Percentiles rank a stretch among this genome's conserved stretches.
Evolutionary conservation across 2,797 vertebrate species (phyloP).

Genomic region (Parambassis ranga): DNA sequence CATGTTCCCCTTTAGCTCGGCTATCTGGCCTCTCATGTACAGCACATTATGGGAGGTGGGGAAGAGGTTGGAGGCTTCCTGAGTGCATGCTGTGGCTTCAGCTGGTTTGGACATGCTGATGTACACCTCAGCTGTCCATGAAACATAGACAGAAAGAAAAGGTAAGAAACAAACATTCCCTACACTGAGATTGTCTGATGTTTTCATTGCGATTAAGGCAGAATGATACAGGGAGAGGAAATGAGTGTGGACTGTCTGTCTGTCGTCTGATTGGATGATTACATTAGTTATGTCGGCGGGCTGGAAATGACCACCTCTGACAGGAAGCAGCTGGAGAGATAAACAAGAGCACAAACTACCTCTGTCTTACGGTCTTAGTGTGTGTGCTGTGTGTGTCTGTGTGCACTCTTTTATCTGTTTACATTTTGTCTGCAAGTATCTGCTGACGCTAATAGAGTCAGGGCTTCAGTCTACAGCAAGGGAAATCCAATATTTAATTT

Average conservation of each 20-base stretch:
- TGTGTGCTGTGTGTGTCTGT: background rate
- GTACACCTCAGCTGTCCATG: slow-evolving; percentile 91
- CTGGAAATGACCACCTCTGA: slow-evolving; percentile 59
- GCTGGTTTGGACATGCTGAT: slow-evolving; percentile 94
- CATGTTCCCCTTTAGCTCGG: slow-evolving; percentile 90
- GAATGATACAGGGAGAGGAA: slow-evolving; percentile 44
- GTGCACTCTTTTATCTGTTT: slow-evolving; percentile 10
- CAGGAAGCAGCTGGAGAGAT: slow-evolving; percentile 63
- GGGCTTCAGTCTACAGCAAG: background rate
- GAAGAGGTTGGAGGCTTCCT: slow-evolving; percentile 96
- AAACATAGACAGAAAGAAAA: background rate
- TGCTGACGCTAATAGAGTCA: slow-evolving; percentile 15
- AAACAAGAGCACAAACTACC: slow-evolving; percentile 42
- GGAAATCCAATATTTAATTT: slow-evolving; percentile 5
- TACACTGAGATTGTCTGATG: background rate
- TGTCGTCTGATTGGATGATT: slow-evolving; percentile 57
- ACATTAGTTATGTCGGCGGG: slow-evolving; percentile 50
- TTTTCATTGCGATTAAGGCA: slow-evolving; percentile 5
- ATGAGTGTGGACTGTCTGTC: slow-evolving; percentile 40
- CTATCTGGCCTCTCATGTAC: slow-evolving; percentile 95
- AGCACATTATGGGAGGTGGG: slow-evolving; percentile 96
- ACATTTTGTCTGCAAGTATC: background rate
- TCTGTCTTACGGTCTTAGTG: background rate
- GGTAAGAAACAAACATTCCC: background rate
- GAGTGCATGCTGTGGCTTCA: slow-evolving; percentile 95